These are phyloP conservation scores for Eulithis prunata DNA, from an alignment of 2,888 invertebrate species.

Conservation along the genomic window DNA sequence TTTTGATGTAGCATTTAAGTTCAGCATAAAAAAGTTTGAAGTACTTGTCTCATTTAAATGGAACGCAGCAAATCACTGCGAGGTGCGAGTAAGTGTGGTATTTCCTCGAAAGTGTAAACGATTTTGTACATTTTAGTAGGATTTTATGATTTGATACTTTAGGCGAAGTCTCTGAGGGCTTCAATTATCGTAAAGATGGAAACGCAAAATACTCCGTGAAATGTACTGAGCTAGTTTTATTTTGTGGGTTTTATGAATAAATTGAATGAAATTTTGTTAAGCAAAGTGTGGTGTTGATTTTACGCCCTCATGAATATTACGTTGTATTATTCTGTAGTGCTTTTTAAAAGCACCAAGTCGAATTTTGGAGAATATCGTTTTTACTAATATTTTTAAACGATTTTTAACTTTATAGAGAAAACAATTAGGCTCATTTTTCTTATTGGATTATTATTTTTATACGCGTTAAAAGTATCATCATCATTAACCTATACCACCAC, in stretches of 20 bases:
- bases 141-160: constrained; percentile 37
- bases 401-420: no score
- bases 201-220: constrained; percentile 8
- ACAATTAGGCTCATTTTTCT: no score
- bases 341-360: no score
- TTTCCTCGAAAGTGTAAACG: constrained; percentile 32
- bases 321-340: neutral
- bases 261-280: neutral
- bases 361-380: no score
- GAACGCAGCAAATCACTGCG: constrained; percentile 32
- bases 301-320: neutral
- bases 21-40: constrained; percentile 39
- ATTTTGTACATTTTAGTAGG: constrained; percentile 26
- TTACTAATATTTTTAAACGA: no score
- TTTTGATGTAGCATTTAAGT: constrained; percentile 40
- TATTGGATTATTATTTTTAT: no score
- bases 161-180: constrained; percentile 12
- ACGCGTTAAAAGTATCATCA: no score
- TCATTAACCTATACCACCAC: no score
- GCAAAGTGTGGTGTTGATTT: neutral
- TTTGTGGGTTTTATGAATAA: constrained; percentile 3
- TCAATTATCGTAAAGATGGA: constrained; percentile 26
- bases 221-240: constrained; percentile 6
- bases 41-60: constrained; percentile 41
- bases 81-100: constrained; percentile 36